Percentiles rank a stretch among this genome's conserved stretches.
These are phyloP conservation scores for Borostomias antarcticus DNA, from an alignment of 2,797 vertebrate genomes.

Conservation along the genomic window DNA sequence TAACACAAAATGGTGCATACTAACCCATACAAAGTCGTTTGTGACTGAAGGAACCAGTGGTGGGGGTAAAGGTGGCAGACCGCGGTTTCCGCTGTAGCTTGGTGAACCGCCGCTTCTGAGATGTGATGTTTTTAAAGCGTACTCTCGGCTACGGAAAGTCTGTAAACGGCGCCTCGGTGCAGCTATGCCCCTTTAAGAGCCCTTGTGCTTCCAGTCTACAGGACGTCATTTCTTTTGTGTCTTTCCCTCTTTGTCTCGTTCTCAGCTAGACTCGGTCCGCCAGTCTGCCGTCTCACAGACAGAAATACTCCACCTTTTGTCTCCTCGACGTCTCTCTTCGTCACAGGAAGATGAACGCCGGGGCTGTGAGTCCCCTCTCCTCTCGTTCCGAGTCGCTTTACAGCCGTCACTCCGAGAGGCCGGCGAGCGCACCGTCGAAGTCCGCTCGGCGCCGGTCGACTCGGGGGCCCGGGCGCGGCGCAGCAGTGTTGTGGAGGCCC, in stretches of 20 bases:
- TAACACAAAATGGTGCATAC: neutral
- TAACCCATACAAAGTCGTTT: neutral
- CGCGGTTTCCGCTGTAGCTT: too few relatives aligned
- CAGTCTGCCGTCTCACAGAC: constrained; percentile 22
- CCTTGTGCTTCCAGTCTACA: neutral
- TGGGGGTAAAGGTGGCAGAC: neutral
- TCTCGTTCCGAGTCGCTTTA: constrained; percentile 22
- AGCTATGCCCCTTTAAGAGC: neutral
- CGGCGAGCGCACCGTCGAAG: constrained; percentile 27
- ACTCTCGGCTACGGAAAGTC: neutral
- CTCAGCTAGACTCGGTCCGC: neutral
- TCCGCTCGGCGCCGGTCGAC: constrained; percentile 33
- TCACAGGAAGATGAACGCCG: constrained; percentile 29
- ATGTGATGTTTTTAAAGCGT: neutral
- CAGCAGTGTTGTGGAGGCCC: constrained; percentile 29
- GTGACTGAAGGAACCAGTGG: neutral
- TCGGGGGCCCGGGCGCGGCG: constrained; percentile 26
- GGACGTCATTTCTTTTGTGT: neutral
- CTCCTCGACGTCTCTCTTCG: constrained; percentile 9
- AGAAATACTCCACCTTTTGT: constrained; percentile 7
- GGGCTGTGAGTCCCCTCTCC: constrained; percentile 6
- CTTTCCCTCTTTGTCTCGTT: neutral
- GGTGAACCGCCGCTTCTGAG: too few relatives aligned
- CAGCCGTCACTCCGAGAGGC: constrained; percentile 26
- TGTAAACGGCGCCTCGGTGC: too few relatives aligned